Evolutionary conservation across 1,140 invertebrate species (phyloP).

Genomic region (Maniola jurtina): DNA sequence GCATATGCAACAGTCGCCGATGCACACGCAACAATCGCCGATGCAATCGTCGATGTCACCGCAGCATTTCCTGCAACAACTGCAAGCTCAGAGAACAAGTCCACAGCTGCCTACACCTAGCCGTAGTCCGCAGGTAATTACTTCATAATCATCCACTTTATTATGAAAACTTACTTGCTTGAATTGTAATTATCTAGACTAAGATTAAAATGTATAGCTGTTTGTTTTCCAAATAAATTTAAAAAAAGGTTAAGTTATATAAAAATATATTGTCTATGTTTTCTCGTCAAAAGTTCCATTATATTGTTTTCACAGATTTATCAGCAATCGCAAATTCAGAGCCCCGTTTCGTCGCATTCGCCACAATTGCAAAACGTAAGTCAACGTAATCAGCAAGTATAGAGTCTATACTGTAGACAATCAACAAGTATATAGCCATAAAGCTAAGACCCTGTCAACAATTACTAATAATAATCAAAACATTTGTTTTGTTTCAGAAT

Average conservation of each 20-base stretch:
- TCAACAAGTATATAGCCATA: background rate
- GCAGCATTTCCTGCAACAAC: slow-evolving; percentile 69
- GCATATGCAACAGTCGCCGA: slow-evolving; percentile 74
- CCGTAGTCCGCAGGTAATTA: slow-evolving; percentile 70
- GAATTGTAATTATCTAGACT: no score
- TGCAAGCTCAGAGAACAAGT: slow-evolving; percentile 70
- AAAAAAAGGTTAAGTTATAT: no score
- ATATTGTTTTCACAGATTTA: slow-evolving; percentile 60
- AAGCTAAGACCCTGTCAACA: background rate
- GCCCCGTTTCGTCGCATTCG: slow-evolving; percentile 74
- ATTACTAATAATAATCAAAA: no score
- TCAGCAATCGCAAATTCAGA: slow-evolving; percentile 76
- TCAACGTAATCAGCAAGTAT: background rate
- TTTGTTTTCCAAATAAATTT: no score
- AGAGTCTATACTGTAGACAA: no score
- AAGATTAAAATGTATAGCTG: no score
- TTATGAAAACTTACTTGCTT: no score
- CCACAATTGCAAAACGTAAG: slow-evolving; percentile 74
- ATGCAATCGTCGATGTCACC: slow-evolving; percentile 75
- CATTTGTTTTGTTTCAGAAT: slow-evolving; percentile 42
- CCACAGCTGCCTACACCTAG: slow-evolving; percentile 74
- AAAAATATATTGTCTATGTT: background rate
- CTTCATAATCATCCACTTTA: no score
- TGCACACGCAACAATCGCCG: slow-evolving; percentile 79
- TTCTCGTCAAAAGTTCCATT: background rate